These are phyloP conservation scores for Smithornis capensis DNA, from an alignment of 2,113 vertebrate species.

Conservation along the genomic window DNA sequence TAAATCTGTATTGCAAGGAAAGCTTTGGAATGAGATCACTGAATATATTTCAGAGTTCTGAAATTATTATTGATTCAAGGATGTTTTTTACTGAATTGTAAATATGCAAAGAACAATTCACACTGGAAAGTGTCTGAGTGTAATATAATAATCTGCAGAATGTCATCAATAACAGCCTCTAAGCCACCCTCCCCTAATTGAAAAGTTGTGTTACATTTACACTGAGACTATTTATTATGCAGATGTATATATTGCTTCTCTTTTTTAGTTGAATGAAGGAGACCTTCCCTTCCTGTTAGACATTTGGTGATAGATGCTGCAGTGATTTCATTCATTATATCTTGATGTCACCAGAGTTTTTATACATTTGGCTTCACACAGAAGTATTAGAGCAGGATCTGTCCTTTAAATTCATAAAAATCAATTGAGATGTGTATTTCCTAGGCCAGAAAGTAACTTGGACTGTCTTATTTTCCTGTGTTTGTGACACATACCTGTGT, in stretches of 20 bases:
- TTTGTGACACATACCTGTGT: fast-evolving
- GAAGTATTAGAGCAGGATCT: not conserved
- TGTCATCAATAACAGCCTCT: not conserved
- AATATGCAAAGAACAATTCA: not conserved
- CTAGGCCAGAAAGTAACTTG: not conserved
- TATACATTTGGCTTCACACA: not conserved
- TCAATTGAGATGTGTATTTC: not conserved
- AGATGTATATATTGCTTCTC: not conserved
- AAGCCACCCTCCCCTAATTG: not conserved
- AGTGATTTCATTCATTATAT: not conserved
- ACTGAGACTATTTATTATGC: not conserved
- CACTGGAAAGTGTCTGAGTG: fast-evolving
- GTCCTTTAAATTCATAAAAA: not conserved
- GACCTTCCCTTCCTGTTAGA: not conserved
- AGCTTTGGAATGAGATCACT: not conserved
- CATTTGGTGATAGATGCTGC: not conserved
- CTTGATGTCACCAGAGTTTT: not conserved
- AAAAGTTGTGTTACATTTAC: not conserved
- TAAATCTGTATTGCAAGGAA: constrained; percentile 18
- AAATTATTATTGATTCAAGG: constrained; percentile 10
- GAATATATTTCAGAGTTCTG: not conserved
- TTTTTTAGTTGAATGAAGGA: not conserved
- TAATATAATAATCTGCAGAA: not conserved
- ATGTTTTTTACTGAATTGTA: not conserved
- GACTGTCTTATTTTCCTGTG: not conserved